A percentile compares a stretch with the other conserved stretches of the same genome.
Conservation (phyloP, 92 coral and sea anemone species). For the Porites cylindrica region DNA sequence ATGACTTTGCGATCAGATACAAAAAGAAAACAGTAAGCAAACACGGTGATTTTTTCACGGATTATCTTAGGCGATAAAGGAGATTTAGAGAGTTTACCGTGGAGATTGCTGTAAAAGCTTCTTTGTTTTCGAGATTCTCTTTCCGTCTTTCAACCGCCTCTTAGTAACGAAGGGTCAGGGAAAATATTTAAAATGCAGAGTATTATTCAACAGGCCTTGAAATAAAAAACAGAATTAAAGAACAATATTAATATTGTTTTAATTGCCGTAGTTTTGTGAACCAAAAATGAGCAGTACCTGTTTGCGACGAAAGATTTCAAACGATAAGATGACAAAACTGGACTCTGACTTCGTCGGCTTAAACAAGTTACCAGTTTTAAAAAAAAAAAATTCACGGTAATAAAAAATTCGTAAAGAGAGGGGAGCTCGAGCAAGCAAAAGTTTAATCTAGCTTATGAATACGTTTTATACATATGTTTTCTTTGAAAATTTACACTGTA, state of each 20-base stretch:
- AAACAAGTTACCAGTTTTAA: constrained; percentile 6
- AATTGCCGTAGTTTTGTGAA: neutral
- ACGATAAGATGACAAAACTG: neutral
- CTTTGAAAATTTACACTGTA: neutral
- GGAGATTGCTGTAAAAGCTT: constrained; percentile 7
- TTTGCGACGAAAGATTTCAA: constrained; percentile 19
- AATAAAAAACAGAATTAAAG: constrained; percentile 14
- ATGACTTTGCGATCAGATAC: constrained; percentile 21
- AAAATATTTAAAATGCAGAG: constrained; percentile 23
- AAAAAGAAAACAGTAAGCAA: constrained; percentile 6
- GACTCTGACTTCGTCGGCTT: neutral
- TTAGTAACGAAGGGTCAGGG: constrained; percentile 24
- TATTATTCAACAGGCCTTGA: neutral
- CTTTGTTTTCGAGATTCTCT: constrained; percentile 38
- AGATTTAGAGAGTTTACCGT: constrained; percentile 29
- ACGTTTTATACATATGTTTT: neutral
- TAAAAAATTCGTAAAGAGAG: constrained; percentile 2
- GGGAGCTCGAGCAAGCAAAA: too few relatives aligned
- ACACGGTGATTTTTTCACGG: constrained; percentile 6
- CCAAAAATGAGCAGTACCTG: neutral
- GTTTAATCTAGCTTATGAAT: too few relatives aligned
- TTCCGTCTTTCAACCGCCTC: constrained; percentile 19
- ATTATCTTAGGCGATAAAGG: constrained; percentile 16
- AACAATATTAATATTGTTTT: neutral
- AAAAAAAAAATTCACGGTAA: constrained; percentile 4